Percentiles rank a stretch among this genome's conserved stretches.
phyloP scores from a whole-genome alignment of 2,797 vertebrate genomes.

The Acestrorhynchus altus region DNA sequence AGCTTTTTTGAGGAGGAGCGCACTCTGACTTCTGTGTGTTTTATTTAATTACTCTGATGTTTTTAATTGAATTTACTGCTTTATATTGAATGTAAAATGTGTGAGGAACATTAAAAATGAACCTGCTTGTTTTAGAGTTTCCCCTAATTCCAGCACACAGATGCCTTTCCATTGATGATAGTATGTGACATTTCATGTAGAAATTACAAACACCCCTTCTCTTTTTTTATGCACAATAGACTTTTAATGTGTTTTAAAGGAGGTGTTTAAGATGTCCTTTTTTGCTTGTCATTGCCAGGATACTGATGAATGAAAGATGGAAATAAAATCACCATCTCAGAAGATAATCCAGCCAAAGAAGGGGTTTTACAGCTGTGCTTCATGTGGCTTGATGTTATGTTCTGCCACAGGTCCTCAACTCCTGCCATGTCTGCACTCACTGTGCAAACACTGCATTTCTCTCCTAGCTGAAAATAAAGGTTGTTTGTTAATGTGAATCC shows the following conservation, averaged over 20 bases:
- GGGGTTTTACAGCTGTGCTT: slow-evolving; percentile 7
- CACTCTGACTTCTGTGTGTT: no score
- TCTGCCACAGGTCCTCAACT: slow-evolving; percentile 28
- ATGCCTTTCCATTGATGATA: no score
- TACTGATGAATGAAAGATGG: not conserved
- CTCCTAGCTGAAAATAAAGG: not conserved
- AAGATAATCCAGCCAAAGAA: not conserved
- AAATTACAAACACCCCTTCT: no score
- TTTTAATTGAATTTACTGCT: no score
- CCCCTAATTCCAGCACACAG: no score
- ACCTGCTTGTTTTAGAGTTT: no score
- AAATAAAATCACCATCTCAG: not conserved
- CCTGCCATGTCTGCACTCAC: slow-evolving; percentile 50
- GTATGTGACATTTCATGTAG: no score
- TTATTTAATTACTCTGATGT: no score
- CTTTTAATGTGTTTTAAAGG: not conserved
- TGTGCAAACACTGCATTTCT: slow-evolving; percentile 40
- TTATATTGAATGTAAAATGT: no score
- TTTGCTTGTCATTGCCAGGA: not conserved
- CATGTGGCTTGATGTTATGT: slow-evolving; percentile 11
- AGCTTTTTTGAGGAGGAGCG: no score
- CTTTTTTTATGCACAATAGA: not conserved
- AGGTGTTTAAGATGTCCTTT: no score
- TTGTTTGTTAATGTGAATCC: not conserved
- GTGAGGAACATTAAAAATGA: no score